These are phyloP conservation scores for Edolisoma coerulescens DNA, from an alignment of 2,113 vertebrate genomes.

Conservation along the genomic window DNA sequence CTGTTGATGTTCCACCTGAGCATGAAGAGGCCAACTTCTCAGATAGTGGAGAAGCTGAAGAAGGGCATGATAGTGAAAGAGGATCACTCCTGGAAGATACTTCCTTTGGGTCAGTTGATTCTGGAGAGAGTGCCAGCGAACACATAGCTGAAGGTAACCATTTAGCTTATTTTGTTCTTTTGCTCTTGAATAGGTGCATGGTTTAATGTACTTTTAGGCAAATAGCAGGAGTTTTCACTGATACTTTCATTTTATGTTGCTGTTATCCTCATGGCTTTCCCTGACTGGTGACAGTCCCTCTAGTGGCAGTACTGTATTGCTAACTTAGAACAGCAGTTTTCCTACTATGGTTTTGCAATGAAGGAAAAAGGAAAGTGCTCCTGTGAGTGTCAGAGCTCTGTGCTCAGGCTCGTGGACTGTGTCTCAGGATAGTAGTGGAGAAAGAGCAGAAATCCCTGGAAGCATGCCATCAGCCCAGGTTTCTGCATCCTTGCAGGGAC, in stretches of 20 bases:
- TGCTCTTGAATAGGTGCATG: background rate
- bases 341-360: background rate
- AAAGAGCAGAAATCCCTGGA: background rate
- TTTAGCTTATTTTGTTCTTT: background rate
- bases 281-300: background rate
- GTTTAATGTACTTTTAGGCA: background rate
- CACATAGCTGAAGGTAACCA: conserved; percentile 58
- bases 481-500: background rate
- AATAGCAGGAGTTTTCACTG: background rate
- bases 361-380: background rate
- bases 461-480: background rate
- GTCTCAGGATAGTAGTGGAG: background rate
- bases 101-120: background rate
- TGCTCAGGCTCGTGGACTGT: rapidly evolving
- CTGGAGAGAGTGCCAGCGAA: background rate
- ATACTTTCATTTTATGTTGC: background rate
- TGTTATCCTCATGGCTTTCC: background rate
- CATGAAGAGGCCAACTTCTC: background rate
- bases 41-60: background rate
- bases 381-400: background rate
- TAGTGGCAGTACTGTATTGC: background rate
- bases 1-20: background rate
- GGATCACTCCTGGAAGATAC: background rate
- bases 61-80: background rate
- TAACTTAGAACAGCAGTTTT: background rate